Percentiles rank a stretch among this genome's conserved stretches.
phyloP scores from a whole-genome alignment of 2,113 vertebrate species.

The Sinocyclocheilus anshuiensis region DNA sequence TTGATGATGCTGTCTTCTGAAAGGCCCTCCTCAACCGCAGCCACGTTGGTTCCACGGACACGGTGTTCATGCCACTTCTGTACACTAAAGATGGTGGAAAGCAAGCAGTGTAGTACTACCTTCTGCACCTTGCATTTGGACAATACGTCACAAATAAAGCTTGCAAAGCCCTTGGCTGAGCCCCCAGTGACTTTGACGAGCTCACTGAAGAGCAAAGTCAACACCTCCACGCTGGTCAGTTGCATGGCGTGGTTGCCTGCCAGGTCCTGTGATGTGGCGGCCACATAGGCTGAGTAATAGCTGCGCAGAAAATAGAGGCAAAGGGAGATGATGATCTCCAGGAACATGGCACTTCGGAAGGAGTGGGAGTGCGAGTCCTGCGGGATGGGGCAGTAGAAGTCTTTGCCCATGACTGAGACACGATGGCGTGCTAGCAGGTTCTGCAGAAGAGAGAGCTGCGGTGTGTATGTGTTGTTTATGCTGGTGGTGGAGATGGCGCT shows the following conservation, averaged over 20 bases:
- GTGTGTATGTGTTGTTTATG: slow-evolving; percentile 95
- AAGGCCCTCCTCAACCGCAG: slow-evolving; percentile 90
- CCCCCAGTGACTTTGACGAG: slow-evolving; percentile 90
- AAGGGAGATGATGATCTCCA: slow-evolving; percentile 96
- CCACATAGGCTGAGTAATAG: slow-evolving; percentile 92
- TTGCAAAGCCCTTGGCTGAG: slow-evolving; percentile 95
- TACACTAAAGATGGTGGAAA: slow-evolving; percentile 94
- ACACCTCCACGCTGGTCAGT: slow-evolving; percentile 94
- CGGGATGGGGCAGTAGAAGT: slow-evolving; percentile 96
- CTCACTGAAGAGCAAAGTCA: slow-evolving; percentile 92
- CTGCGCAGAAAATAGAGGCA: slow-evolving; percentile 94
- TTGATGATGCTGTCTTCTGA: slow-evolving; percentile 97
- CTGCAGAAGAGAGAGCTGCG: slow-evolving; percentile 93
- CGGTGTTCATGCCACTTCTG: slow-evolving; percentile 96
- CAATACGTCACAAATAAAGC: slow-evolving; percentile 96
- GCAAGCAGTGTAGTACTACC: slow-evolving; percentile 92
- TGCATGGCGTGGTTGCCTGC: slow-evolving; percentile 97
- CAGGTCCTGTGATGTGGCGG: slow-evolving; percentile 86
- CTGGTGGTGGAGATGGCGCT: slow-evolving; percentile 97
- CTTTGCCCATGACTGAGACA: slow-evolving; percentile 96
- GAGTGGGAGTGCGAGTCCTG: slow-evolving; percentile 91
- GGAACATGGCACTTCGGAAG: slow-evolving; percentile 97
- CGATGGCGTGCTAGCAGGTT: slow-evolving; percentile 94
- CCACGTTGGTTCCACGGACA: slow-evolving; percentile 80
- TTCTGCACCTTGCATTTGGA: slow-evolving; percentile 99